These are phyloP conservation scores for Lordiphosa mommai DNA, from an alignment of 1,140 invertebrate genomes.

Conservation along the genomic window DNA sequence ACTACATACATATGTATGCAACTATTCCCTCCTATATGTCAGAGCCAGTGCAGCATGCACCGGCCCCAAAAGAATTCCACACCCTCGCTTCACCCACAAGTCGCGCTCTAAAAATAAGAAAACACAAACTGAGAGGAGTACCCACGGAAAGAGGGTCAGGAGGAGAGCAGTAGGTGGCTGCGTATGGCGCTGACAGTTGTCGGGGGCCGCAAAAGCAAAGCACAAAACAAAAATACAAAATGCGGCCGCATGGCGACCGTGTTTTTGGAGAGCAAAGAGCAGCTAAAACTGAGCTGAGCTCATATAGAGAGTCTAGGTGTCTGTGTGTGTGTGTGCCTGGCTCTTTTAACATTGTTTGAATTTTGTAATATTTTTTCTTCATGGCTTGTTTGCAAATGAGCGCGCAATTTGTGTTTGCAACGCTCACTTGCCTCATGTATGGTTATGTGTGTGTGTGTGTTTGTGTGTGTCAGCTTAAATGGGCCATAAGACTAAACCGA, in stretches of 20 bases:
- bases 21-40: neutral
- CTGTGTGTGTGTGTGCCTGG: neutral
- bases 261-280: neutral
- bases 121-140: neutral
- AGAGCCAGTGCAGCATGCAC: conserved; percentile 58
- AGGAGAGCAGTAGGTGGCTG: neutral
- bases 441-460: conserved; percentile 12
- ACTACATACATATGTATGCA: conserved; percentile 14
- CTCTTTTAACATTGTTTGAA: conserved; percentile 36
- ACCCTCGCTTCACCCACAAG: conserved; percentile 26
- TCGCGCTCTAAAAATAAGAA: conserved; percentile 9
- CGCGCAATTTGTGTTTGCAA: conserved; percentile 38
- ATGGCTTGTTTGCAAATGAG: conserved; percentile 18
- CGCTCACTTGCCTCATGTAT: conserved; percentile 32
- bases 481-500: conserved; percentile 14
- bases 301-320: neutral
- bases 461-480: conserved; percentile 5
- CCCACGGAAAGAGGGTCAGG: neutral
- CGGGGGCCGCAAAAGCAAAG: conserved; percentile 12
- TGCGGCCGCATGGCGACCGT: conserved; percentile 22
- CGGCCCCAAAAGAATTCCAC: conserved; percentile 53
- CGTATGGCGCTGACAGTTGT: conserved; percentile 9
- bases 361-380: conserved; percentile 40
- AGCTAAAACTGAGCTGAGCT: neutral
- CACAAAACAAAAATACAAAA: conserved; percentile 26